Evolutionary conservation across 2,113 vertebrate genomes (phyloP), one percentile per base, ranked within the genome.

Genomic region (Hippoglossus stenolepis): DNA sequence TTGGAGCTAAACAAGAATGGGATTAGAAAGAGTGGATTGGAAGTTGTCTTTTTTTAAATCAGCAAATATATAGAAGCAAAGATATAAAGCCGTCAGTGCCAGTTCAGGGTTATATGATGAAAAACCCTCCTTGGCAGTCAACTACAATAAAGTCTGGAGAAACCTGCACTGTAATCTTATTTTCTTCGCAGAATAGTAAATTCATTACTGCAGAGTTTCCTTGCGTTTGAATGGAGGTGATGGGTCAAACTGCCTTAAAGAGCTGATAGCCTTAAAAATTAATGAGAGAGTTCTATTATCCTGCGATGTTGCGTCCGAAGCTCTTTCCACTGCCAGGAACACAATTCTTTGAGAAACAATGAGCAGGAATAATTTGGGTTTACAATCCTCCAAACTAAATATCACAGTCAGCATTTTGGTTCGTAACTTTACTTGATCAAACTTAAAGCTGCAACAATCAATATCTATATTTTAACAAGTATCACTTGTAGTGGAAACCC

Each of bases 231-330:
- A 69, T 13, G 12, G 49, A 82, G 54, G 63, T 31, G 35, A 66
- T 5, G 56, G 69, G 75, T 70, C 24, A 47, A 21, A 23, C 40
- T 49, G 40, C 45, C 49, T 57, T 15, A 15, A 60, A 79, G 47
- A 17, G 63, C 57, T 71, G 45, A 26, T 17, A 71, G 35, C 45
- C 35, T 45, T 11, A 70, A 59, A 69, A 65, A 43, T 43, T 38
- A 69, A 61, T 76, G 66, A 65, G 79, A 49, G 35, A 53, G 28
- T 54, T 65, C 70, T 43, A 45, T 26, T 59, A 4, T 69, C 45
- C 54, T 24, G 40, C 31, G 69, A 72, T 62, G 58, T 20, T 57
- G 59, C 49, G 63, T 58, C 28, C 26, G 18, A 65, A 20, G 51
- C 28, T 65, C 35, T 59, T 45, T n/a, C n/a, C 18, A 21, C 13